These are phyloP conservation scores for Micromesistius poutassou DNA, from an alignment of 2,797 vertebrate genomes.

Conservation along the genomic window DNA sequence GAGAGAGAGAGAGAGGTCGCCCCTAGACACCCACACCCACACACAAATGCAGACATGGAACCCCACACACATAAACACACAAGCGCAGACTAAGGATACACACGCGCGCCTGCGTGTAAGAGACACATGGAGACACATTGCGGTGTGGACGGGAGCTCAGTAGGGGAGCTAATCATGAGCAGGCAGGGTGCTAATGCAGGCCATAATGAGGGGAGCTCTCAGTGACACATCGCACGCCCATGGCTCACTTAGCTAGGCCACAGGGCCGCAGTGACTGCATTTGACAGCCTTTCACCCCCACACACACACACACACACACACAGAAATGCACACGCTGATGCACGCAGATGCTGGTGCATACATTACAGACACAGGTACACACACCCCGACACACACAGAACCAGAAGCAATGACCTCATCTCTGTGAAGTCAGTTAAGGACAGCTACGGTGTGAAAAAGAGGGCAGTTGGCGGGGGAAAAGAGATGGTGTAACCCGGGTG, in stretches of 20 bases:
- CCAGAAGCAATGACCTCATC: conserved; percentile 9
- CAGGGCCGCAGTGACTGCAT: neutral
- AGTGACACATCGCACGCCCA: conserved; percentile 61
- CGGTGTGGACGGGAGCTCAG: conserved; percentile 58
- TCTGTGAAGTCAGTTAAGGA: conserved; percentile 21
- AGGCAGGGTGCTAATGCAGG: conserved; percentile 73
- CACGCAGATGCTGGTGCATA: conserved; percentile 14
- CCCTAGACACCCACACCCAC: neutral
- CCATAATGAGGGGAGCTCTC: conserved; percentile 69
- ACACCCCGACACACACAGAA: conserved; percentile 8
- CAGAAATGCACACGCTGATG: neutral
- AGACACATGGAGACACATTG: conserved; percentile 7
- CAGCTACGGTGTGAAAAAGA: conserved; percentile 5
- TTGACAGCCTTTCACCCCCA: neutral
- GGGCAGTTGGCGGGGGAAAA: conserved; percentile 8
- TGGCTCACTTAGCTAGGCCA: conserved; percentile 28
- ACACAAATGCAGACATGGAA: neutral
- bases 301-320: conserved; percentile 8
- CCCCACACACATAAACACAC: conserved; percentile 7
- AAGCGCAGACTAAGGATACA: neutral
- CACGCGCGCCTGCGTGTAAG: conserved; percentile 1
- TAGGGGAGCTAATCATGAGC: conserved; percentile 73
- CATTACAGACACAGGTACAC: conserved; percentile 34
- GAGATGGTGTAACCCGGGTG: conserved; percentile 4
- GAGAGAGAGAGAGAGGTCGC: conserved; percentile 16